Evolutionary conservation across 92 coral and sea anemone species (phyloP).

Genomic region (Heliopora coerulea): DNA sequence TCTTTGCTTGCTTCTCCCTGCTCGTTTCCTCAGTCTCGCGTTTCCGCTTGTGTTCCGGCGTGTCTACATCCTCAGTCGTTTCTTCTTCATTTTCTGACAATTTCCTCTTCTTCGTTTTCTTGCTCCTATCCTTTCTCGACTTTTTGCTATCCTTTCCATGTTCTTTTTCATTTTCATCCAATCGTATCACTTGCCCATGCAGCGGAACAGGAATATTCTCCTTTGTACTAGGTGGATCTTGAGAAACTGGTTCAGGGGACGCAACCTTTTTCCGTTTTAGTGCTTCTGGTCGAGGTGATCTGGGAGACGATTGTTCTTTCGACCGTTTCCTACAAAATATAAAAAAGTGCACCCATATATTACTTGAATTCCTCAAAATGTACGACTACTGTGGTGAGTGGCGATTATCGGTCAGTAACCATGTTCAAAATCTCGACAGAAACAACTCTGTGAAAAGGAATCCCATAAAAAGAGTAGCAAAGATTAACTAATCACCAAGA

Average conservation of each 20-base stretch:
- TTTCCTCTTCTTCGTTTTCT: conserved; percentile 64
- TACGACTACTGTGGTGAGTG: too few relatives aligned
- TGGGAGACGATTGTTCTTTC: conserved; percentile 53
- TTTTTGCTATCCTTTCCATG: conserved; percentile 83
- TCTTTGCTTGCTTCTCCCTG: conserved; percentile 65
- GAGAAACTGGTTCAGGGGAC: conserved; percentile 40
- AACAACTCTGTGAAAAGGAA: too few relatives aligned
- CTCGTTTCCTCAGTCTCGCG: conserved; percentile 26
- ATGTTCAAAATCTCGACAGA: too few relatives aligned
- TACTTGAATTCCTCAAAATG: too few relatives aligned
- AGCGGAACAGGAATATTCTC: conserved; percentile 48
- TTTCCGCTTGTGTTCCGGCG: conserved; percentile 20
- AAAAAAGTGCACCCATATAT: too few relatives aligned
- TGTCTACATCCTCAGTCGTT: conserved; percentile 36
- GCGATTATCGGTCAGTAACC: too few relatives aligned
- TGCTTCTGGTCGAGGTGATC: conserved; percentile 59
- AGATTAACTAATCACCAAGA: too few relatives aligned
- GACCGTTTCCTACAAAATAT: conserved; percentile 68
- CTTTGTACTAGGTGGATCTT: conserved; percentile 46
- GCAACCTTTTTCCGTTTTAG: conserved; percentile 48
- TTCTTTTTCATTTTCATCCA: conserved; percentile 40
- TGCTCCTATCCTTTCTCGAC: conserved; percentile 64
- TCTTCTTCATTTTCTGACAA: conserved; percentile 47
- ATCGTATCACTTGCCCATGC: conserved; percentile 25
- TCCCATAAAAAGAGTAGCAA: too few relatives aligned